phyloP scores from a whole-genome alignment of 2,113 vertebrate species.

The Rostratula benghalensis region DNA sequence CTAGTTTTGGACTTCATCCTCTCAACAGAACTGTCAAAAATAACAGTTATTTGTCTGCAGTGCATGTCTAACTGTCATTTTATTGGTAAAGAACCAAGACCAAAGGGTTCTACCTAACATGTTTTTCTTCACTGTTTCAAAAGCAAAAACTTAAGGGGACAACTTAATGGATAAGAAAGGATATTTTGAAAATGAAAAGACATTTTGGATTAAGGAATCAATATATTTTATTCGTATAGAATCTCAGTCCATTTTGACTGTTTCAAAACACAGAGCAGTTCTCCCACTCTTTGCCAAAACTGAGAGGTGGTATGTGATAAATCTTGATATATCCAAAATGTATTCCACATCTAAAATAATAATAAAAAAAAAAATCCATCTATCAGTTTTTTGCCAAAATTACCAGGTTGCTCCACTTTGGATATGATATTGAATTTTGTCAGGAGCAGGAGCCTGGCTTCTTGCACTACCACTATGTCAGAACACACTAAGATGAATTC shows the following conservation, averaged over 20 bases:
- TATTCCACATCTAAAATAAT: background rate
- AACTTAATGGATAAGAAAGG: background rate
- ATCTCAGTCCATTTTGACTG: background rate
- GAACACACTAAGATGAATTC: constrained; percentile 13
- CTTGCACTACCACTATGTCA: background rate
- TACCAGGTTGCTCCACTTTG: background rate
- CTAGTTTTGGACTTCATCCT: background rate
- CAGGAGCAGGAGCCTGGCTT: background rate
- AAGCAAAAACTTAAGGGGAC: background rate
- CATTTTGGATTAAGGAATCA: background rate
- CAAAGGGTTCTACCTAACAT: background rate
- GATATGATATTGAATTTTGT: background rate
- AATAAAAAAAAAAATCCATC: background rate
- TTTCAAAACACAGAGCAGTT: background rate
- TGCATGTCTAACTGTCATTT: fast-evolving
- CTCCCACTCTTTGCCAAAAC: background rate
- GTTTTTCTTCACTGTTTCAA: background rate
- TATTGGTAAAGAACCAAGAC: background rate
- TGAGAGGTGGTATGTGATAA: background rate
- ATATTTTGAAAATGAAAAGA: background rate
- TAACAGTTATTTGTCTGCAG: background rate
- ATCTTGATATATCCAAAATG: background rate
- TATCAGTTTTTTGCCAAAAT: background rate
- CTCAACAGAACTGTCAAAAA: background rate
- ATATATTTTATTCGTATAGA: background rate